phyloP scores from a whole-genome alignment of 1,140 invertebrate species.

The Coelopa frigida region DNA sequence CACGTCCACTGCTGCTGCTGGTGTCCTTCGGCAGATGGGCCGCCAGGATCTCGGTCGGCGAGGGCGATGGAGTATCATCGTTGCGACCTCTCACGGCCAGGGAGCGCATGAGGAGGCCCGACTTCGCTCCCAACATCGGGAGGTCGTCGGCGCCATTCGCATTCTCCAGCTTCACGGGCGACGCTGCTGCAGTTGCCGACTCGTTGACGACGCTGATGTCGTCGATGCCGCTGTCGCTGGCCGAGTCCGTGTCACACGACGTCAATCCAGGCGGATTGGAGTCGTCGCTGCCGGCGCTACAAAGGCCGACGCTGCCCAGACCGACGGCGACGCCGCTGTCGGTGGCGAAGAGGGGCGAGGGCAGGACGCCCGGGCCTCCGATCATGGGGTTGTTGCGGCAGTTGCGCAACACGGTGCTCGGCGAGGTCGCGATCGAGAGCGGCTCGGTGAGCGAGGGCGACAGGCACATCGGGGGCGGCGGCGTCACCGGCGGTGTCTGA shows the following conservation, averaged over 20 bases:
- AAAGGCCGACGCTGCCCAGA: constrained; percentile 21
- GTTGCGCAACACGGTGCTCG: constrained; percentile 26
- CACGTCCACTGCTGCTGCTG: too few relatives aligned
- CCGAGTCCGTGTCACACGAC: constrained; percentile 27
- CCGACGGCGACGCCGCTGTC: constrained; percentile 17
- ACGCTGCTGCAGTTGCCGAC: constrained; percentile 7
- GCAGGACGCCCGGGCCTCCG: constrained; percentile 27
- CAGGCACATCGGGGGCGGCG: constrained; percentile 1
- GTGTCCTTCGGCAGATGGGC: not conserved
- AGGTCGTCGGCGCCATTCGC: too few relatives aligned
- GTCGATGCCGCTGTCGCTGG: constrained; percentile 38
- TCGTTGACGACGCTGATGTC: constrained; percentile 25
- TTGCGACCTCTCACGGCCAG: too few relatives aligned
- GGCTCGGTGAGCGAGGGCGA: constrained; percentile 14
- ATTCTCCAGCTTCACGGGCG: constrained; percentile 21
- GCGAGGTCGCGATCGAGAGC: constrained; percentile 19
- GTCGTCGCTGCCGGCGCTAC: constrained; percentile 26
- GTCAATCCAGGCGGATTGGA: constrained; percentile 31
- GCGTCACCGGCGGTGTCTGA: constrained; percentile 1
- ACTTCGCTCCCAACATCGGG: too few relatives aligned
- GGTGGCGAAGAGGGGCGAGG: constrained; percentile 28
- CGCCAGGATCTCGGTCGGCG: too few relatives aligned
- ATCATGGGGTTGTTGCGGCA: constrained; percentile 39
- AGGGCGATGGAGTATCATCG: too few relatives aligned
- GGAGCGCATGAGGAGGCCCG: too few relatives aligned